Evolutionary conservation across 2,797 vertebrate genomes (phyloP), one percentile per base, ranked within the genome.

Genomic region (Ctenochaetus hawaiiensis): DNA sequence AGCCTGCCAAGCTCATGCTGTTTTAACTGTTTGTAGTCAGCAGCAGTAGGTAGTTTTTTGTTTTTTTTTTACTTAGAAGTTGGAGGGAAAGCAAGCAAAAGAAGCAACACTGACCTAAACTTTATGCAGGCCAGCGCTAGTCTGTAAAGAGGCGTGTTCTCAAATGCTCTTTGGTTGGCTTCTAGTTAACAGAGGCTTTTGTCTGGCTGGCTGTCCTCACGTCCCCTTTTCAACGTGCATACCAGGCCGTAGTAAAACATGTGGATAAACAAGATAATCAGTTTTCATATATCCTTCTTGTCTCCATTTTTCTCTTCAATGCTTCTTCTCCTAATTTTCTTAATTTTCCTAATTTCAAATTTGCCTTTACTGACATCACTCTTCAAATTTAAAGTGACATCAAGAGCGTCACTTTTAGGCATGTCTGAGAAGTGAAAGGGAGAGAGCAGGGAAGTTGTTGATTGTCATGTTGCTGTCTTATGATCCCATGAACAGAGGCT

Each of bases 401-500:
- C 39, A 75, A 57, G 71, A 60, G 66, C 77, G 56, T 26, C 61
- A 53, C 12, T 68, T 39, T 23, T 6, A 45, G 14, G 26, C 39
- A 54, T 54, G 34, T 45, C 30, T 41, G 39, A 56, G 16, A 71
- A 77, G 65, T 59, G 22, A 73, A 77, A 72, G 41, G 23, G n/a
- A 81, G 70, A 68, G 41, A 78, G 65, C 9, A 64, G 12, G 81
- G 12, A 17, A 78, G 26, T 57, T 30, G 34, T 59, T 81, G 60
- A 86, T 53, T 84, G 67, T 77, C 62, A 80, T 80, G 49, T 67
- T 69, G 23, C 75, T 45, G 57, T 92, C 87, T 88, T 79, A 83
- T 93, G 92, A 91, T 87, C 68, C 49, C 51, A 72, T 76, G 82
- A 92, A 86, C 87, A 93, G 60, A 83, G 43, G 49, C 61, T 57